A percentile compares a stretch with the other conserved stretches of the same genome.
Conservation (phyloP, 1,140 invertebrate species). For the Dinothrombium tinctorium region DNA sequence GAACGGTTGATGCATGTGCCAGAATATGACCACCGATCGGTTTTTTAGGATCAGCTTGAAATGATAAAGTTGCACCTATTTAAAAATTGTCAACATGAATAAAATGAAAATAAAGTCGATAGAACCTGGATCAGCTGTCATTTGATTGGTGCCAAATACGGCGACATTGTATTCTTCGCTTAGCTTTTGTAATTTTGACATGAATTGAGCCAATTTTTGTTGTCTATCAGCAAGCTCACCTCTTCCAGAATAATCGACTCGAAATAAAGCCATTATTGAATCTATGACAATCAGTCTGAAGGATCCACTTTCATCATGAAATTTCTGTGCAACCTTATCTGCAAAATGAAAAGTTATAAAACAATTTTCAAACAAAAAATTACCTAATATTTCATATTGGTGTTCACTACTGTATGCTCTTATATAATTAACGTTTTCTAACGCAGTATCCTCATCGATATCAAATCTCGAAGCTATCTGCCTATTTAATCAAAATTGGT, state of each 20-base stretch:
- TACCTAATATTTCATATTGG: constrained; percentile 42
- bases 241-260: constrained; percentile 50
- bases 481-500: too few relatives aligned
- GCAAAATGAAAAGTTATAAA: constrained; percentile 17
- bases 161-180: constrained; percentile 64
- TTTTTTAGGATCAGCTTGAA: constrained; percentile 49
- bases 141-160: constrained; percentile 61
- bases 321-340: constrained; percentile 51
- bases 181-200: constrained; percentile 47
- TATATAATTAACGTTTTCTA: constrained; percentile 56
- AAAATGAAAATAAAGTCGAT: too few relatives aligned
- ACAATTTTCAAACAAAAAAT: not conserved
- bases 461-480: constrained; percentile 50
- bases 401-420: constrained; percentile 57
- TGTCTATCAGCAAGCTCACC: constrained; percentile 54
- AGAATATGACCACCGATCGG: constrained; percentile 58
- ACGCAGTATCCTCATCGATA: constrained; percentile 41
- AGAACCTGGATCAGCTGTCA: constrained; percentile 55
- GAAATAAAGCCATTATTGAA: constrained; percentile 54
- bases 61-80: constrained; percentile 25
- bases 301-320: constrained; percentile 49
- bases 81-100: too few relatives aligned
- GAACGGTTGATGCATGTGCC: constrained; percentile 52
- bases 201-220: constrained; percentile 49
- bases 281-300: constrained; percentile 41